phyloP scores from a whole-genome alignment of 2,797 vertebrate genomes.

The Tinamus major region DNA sequence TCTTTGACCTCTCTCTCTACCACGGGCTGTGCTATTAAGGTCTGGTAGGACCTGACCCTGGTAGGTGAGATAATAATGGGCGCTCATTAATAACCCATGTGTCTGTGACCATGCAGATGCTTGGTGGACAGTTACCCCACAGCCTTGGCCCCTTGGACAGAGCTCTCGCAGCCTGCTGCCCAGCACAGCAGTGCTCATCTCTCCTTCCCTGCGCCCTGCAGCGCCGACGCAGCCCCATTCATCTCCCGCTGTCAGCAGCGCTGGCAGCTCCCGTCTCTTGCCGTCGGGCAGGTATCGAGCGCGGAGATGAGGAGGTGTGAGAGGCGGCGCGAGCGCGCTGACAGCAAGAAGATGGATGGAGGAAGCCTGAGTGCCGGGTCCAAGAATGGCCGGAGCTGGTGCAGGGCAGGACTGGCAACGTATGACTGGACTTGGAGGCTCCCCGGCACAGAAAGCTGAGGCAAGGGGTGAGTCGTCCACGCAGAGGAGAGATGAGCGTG shows the following conservation, averaged over 20 bases:
- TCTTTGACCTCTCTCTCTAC: too few species aligned
- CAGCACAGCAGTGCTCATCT: too few species aligned
- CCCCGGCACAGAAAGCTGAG: neutral
- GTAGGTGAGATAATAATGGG: neutral
- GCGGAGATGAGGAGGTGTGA: fast-evolving
- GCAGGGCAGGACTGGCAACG: too few species aligned
- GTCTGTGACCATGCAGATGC: neutral
- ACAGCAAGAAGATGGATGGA: neutral
- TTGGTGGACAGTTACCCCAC: neutral
- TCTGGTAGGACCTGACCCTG: neutral
- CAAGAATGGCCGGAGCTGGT: too few species aligned
- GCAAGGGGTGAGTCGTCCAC: too few species aligned
- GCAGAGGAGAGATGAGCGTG: neutral
- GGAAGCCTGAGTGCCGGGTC: neutral
- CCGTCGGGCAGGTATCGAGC: fast-evolving
- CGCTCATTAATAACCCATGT: neutral
- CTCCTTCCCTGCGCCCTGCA: fast-evolving
- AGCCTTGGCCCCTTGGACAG: neutral
- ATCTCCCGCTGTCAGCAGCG: neutral
- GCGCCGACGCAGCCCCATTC: neutral
- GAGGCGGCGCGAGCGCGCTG: neutral
- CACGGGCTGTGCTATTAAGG: too few species aligned
- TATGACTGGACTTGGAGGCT: neutral
- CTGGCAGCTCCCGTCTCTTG: neutral
- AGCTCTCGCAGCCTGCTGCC: neutral